Evolutionary conservation across 2,113 vertebrate genomes (phyloP).

Genomic region (Merops nubicus): DNA sequence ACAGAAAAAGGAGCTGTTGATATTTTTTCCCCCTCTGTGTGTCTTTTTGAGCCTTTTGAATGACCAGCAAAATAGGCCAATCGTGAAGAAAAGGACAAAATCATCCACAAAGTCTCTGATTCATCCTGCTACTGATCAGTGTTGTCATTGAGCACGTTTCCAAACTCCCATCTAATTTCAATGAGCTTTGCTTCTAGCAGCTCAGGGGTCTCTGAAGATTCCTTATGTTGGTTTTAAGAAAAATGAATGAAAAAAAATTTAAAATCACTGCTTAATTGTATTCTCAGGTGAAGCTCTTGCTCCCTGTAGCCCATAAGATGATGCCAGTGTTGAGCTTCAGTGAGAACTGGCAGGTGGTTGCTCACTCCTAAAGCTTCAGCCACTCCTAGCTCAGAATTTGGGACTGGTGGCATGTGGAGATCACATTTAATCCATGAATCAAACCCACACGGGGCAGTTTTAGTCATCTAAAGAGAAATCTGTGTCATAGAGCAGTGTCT

Average conservation of each 20-base stretch:
- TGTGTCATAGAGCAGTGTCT: not conserved
- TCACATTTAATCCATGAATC: not conserved
- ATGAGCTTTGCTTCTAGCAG: not conserved
- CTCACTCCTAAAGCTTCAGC: not conserved
- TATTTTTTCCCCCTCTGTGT: not conserved
- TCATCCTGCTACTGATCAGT: not conserved
- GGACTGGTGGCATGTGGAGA: too few relatives aligned
- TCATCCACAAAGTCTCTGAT: not conserved
- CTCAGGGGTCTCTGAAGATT: not conserved
- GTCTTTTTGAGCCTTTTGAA: not conserved
- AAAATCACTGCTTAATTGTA: not conserved
- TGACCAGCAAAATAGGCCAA: not conserved
- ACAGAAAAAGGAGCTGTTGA: not conserved
- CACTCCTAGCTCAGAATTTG: not conserved
- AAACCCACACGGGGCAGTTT: not conserved
- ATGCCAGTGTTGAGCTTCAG: fast-evolving
- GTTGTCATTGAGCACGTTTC: fast-evolving
- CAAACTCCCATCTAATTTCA: not conserved
- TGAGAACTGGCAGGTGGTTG: not conserved
- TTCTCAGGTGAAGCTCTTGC: not conserved
- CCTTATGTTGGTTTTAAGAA: fast-evolving
- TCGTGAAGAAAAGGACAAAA: not conserved
- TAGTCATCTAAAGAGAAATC: not conserved
- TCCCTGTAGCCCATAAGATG: not conserved
- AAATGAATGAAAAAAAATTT: too few relatives aligned